These are phyloP conservation scores for Champsocephalus esox DNA, from an alignment of 2,797 vertebrate genomes.

Conservation along the genomic window DNA sequence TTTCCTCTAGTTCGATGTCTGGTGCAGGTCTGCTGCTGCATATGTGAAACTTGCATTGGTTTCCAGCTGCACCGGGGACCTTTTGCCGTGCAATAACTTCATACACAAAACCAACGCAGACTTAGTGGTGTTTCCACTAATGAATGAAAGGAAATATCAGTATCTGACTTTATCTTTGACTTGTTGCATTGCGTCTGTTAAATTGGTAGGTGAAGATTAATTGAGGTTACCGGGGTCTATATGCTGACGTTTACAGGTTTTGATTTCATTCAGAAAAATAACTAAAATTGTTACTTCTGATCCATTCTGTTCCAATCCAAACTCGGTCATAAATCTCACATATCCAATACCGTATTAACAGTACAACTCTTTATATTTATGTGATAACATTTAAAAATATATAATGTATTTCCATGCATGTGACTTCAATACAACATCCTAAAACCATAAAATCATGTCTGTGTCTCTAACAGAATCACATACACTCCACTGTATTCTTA, in stretches of 20 bases:
- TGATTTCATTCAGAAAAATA: background rate
- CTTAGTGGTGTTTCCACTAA: background rate
- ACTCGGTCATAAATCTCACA: background rate
- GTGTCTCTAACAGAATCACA: too few species aligned
- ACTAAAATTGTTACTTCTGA: background rate
- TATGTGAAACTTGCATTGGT: background rate
- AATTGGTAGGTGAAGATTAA: background rate
- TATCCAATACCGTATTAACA: background rate
- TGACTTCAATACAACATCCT: background rate
- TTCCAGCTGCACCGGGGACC: background rate
- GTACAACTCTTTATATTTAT: background rate
- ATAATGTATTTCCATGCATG: background rate
- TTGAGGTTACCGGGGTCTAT: background rate
- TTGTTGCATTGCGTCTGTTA: background rate
- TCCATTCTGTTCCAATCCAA: background rate
- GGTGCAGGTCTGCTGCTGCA: conserved; percentile 29
- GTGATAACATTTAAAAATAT: background rate
- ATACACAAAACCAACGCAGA: background rate
- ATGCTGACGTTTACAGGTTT: background rate
- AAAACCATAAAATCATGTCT: background rate
- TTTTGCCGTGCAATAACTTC: conserved; percentile 3
- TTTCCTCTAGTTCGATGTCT: conserved; percentile 27
- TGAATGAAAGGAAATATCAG: background rate
- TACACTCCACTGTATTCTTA: background rate
- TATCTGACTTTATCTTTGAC: background rate